Conservation (phyloP, 1,140 invertebrate species). For the Chymomyza costata region DNA sequence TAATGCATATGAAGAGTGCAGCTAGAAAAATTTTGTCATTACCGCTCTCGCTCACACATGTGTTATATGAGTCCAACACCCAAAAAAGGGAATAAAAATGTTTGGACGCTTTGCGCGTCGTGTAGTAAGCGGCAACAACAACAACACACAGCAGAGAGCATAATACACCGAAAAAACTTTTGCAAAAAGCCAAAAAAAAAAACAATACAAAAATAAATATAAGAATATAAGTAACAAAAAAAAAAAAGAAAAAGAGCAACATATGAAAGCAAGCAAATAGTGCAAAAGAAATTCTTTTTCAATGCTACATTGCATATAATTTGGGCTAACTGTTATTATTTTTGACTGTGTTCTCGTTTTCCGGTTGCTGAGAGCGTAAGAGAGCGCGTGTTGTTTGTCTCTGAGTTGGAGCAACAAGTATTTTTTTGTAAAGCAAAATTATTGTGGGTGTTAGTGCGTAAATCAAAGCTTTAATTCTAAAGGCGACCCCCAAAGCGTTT, state of each 20-base stretch:
- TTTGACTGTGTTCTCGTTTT: constrained; percentile 27
- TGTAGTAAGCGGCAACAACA: constrained; percentile 41
- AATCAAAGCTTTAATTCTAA: too few relatives aligned
- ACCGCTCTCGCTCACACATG: constrained; percentile 52
- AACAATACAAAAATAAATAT: constrained; percentile 35
- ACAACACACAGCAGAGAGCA: constrained; percentile 10
- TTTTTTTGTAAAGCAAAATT: too few relatives aligned
- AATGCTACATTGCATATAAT: constrained; percentile 41
- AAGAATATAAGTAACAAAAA: too few relatives aligned
- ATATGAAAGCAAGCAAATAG: too few relatives aligned
- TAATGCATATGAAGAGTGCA: constrained; percentile 57
- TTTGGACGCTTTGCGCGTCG: too few relatives aligned
- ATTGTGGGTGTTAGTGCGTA: too few relatives aligned
- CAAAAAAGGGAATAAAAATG: constrained; percentile 73
- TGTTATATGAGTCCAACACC: constrained; percentile 72
- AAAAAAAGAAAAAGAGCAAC: too few relatives aligned
- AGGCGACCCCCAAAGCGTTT: too few relatives aligned
- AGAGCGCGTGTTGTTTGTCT: too few relatives aligned
- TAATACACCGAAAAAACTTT: constrained; percentile 60
- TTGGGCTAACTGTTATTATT: constrained; percentile 38
- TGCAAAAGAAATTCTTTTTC: too few relatives aligned
- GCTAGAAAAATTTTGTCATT: constrained; percentile 50
- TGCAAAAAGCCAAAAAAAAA: constrained; percentile 55
- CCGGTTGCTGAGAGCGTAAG: too few relatives aligned
- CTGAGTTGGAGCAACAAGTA: too few relatives aligned